Evolutionary conservation across 2,888 invertebrate species (phyloP), one percentile per base, ranked within the genome.

Genomic region (Iphiclides podalirius): DNA sequence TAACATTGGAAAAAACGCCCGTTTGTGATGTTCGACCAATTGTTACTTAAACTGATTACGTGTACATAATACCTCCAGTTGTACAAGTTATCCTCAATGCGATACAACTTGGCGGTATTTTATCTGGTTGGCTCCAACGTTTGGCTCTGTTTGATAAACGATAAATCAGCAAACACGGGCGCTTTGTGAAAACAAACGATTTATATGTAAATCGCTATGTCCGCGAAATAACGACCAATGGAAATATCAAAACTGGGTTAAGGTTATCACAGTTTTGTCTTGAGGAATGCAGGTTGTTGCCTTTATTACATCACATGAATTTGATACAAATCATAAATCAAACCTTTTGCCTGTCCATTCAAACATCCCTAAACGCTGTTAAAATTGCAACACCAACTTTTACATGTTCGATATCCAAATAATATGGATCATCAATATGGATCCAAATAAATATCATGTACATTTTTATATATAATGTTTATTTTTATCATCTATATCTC

Each of bases 171-270:
- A 35, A n/a, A 35, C 35, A 17, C 8, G 14, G 28, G n/a, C 23
- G 40, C 16, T 56, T 52, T 38, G 13, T 60, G 57, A 60, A 64
- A 67, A 67, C 66, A 57, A 55, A 59, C 64, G 62, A 66, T 71
- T 69, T 71, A 57, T 68, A 70, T 70, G 70, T 67, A 59, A 63
- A 63, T 64, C 54, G 54, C 54, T 60, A 67, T 66, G 67, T 55
- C 56, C 60, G 68, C 66, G 59, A 67, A 68, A 72, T 65, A 65
- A 60, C 64, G 55, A 50, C 37, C 23, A 16, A 51, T 44, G 38
- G 54, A 54, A 52, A 55, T 55, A 55, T 38, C 53, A 55, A 44
- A 59, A 49, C 28, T 49, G 26, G 55, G 55, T 55, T 52, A 55
- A 55, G 55, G 55, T 51, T 48, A 49, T 17, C 35, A 13, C 13